These are phyloP conservation scores for Ophonus ardosiacus DNA, from an alignment of 2,888 invertebrate genomes.

Conservation along the genomic window DNA sequence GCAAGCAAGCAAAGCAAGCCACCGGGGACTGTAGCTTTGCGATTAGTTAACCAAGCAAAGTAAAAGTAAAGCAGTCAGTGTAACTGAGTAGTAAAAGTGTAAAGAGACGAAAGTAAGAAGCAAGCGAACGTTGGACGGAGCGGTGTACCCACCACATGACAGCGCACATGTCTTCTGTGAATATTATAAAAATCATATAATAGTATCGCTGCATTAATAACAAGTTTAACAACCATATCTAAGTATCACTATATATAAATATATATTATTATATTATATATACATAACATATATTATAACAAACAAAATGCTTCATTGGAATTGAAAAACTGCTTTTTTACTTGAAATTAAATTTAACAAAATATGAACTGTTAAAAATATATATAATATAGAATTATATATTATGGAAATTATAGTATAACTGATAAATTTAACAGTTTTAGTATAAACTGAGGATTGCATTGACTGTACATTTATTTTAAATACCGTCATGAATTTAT, in stretches of 20 bases:
- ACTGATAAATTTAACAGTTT: slow-evolving; percentile 61
- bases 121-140: slow-evolving; percentile 26
- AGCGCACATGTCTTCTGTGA: slow-evolving; percentile 60
- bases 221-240: slow-evolving; percentile 64
- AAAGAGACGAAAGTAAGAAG: slow-evolving; percentile 3
- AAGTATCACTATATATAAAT: slow-evolving; percentile 64
- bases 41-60: slow-evolving; percentile 22
- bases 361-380: slow-evolving; percentile 67
- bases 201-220: slow-evolving; percentile 59
- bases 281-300: slow-evolving; percentile 61
- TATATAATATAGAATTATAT: slow-evolving; percentile 66
- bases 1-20: slow-evolving; percentile 14
- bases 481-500: slow-evolving; percentile 60
- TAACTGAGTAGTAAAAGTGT: slow-evolving; percentile 6
- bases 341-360: slow-evolving; percentile 71
- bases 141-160: slow-evolving; percentile 38
- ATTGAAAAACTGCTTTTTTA: slow-evolving; percentile 76
- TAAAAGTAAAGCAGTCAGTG: slow-evolving; percentile 20
- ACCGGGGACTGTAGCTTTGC: slow-evolving; percentile 34
- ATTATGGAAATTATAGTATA: slow-evolving; percentile 61
- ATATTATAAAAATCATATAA: slow-evolving; percentile 56
- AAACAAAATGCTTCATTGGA: slow-evolving; percentile 75
- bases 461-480: slow-evolving; percentile 62
- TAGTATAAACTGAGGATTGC: slow-evolving; percentile 60
- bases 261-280: slow-evolving; percentile 64